phyloP scores from a whole-genome alignment of 2,797 vertebrate genomes.

The Thamnophis elegans region DNA sequence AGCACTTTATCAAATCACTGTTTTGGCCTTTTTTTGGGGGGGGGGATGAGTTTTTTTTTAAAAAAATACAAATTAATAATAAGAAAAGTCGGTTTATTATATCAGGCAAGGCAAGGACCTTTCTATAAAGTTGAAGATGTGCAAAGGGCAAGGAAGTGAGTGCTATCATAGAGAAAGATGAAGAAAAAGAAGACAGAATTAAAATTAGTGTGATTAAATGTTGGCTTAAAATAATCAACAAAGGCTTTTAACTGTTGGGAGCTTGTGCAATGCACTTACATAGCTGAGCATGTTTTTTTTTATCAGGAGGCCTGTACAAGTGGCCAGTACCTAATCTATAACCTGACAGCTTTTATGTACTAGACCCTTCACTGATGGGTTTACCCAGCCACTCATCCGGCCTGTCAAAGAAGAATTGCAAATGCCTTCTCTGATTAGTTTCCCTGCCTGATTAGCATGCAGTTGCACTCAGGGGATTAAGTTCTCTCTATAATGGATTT shows the following conservation, averaged over 20 bases:
- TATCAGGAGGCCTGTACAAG: slow-evolving; percentile 30
- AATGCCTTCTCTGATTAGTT: slow-evolving; percentile 37
- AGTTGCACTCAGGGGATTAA: slow-evolving; percentile 54
- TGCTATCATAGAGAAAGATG: neutral
- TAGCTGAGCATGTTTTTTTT: slow-evolving; percentile 22
- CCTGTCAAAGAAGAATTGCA: slow-evolving; percentile 42
- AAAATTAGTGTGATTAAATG: neutral
- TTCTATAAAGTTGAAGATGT: neutral
- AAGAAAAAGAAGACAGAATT: neutral
- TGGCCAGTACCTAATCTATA: slow-evolving; percentile 35
- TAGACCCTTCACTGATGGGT: slow-evolving; percentile 29
- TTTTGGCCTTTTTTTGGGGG: slow-evolving; percentile 34
- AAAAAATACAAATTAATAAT: neutral
- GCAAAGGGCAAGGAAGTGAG: neutral
- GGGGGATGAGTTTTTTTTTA: neutral
- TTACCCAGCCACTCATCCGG: slow-evolving; percentile 28
- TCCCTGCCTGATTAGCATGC: slow-evolving; percentile 52
- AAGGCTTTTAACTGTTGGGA: slow-evolving; percentile 4
- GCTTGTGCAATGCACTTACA: neutral
- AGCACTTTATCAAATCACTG: slow-evolving; percentile 37
- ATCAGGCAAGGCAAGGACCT: neutral
- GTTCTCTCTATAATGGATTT: slow-evolving; percentile 38
- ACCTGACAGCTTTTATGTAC: slow-evolving; percentile 21
- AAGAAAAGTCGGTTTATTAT: neutral
- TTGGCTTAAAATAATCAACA: neutral